Evolutionary conservation across 2,113 vertebrate species (phyloP).

Genomic region (Pundamilia nyererei): DNA sequence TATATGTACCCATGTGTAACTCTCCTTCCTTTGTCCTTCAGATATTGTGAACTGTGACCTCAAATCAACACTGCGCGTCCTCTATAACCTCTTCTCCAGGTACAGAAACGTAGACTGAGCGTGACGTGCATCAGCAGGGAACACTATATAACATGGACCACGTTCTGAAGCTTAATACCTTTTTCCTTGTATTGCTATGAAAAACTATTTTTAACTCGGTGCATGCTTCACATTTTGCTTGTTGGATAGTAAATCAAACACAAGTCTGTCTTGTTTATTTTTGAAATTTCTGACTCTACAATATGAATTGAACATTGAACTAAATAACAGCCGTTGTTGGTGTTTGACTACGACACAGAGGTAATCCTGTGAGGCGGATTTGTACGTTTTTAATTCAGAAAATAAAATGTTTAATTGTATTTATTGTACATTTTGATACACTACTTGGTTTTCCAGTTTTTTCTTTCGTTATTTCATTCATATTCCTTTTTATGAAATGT

Average conservation of each 20-base stretch:
- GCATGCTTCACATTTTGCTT: constrained; percentile 4
- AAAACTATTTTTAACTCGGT: not conserved
- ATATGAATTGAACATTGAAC: not conserved
- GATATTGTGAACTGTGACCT: constrained; percentile 98
- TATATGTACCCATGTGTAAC: not conserved
- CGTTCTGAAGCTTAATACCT: not conserved
- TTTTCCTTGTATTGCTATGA: not conserved
- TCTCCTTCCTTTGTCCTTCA: constrained; percentile 39
- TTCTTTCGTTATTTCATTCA: not conserved
- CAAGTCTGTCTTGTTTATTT: not conserved
- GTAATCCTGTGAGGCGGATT: not conserved
- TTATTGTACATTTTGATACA: constrained; percentile 45
- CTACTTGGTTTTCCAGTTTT: not conserved
- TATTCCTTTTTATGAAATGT: not conserved
- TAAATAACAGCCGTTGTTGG: not conserved
- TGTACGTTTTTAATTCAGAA: not conserved
- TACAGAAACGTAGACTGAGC: constrained; percentile 87
- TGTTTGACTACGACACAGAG: not conserved
- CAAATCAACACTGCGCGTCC: constrained; percentile 92
- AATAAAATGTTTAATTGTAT: constrained; percentile 30
- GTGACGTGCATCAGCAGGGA: not conserved
- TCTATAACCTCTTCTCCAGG: constrained; percentile 97
- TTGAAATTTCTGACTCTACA: not conserved
- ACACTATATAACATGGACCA: not conserved
- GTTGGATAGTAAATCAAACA: not conserved